Conservation (phyloP, 2,113 vertebrate species). For the Myrmecophaga tridactyla region DNA sequence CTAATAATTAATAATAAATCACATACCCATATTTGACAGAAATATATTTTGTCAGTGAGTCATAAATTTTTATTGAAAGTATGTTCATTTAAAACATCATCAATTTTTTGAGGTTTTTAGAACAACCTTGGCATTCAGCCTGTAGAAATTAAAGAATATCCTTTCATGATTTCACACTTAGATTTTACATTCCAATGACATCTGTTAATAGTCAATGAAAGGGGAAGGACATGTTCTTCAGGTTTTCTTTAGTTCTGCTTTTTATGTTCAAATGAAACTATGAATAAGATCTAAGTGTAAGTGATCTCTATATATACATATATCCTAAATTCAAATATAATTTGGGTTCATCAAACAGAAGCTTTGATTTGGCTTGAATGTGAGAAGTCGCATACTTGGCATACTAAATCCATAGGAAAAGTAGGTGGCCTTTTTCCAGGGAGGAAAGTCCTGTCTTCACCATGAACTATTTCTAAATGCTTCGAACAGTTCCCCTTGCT, state of each 20-base stretch:
- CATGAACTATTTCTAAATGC: not conserved
- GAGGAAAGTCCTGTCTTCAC: not conserved
- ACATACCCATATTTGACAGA: not conserved
- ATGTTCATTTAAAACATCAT: not conserved
- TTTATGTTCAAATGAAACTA: constrained; percentile 2
- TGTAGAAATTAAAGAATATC: not conserved
- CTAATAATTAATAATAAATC: not conserved
- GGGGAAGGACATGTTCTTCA: not conserved
- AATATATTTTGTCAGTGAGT: not conserved
- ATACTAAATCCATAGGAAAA: not conserved
- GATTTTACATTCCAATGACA: not conserved
- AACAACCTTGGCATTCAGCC: not conserved
- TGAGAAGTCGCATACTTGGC: not conserved
- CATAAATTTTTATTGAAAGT: constrained; percentile 10
- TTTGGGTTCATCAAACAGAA: not conserved
- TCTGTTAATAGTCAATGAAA: not conserved
- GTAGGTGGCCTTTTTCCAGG: not conserved
- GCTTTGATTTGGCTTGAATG: constrained; percentile 24
- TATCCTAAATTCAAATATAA: not conserved
- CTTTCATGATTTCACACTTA: constrained; percentile 35
- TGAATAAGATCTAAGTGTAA: not conserved
- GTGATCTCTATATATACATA: no score
- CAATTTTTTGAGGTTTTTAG: constrained; percentile 11
- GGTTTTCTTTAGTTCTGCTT: not conserved
- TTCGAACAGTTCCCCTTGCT: not conserved